phyloP scores from a whole-genome alignment of 2,113 vertebrate genomes.

The Protomyctophum bolini region DNA sequence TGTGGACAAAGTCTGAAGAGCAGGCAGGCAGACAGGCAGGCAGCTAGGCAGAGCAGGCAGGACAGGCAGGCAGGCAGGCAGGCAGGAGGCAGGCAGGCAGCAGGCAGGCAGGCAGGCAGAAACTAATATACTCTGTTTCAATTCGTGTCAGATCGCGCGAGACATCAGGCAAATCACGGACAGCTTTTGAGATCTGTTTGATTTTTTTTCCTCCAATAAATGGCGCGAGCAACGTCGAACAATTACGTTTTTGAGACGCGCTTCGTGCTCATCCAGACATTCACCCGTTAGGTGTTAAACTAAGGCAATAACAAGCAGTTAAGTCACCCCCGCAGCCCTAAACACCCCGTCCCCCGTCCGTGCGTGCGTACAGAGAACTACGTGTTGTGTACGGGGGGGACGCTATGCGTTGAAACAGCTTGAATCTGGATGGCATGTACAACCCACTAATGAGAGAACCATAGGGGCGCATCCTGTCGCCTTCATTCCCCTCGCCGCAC shows the following conservation, averaged over 20 bases:
- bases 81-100: too few relatives aligned
- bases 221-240: too few relatives aligned
- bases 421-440: slow-evolving; percentile 63
- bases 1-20: too few relatives aligned
- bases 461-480: slow-evolving; percentile 67
- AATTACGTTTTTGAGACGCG: slow-evolving; percentile 30
- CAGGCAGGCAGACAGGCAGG: too few relatives aligned
- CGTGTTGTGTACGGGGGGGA: not conserved
- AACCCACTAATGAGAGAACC: slow-evolving; percentile 72
- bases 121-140: too few relatives aligned
- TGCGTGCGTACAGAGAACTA: slow-evolving; percentile 61
- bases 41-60: too few relatives aligned
- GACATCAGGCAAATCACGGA: too few relatives aligned
- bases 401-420: slow-evolving; percentile 61
- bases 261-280: slow-evolving; percentile 71
- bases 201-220: too few relatives aligned
- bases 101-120: too few relatives aligned
- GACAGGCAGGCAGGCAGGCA: too few relatives aligned
- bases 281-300: slow-evolving; percentile 68
- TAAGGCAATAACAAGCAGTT: slow-evolving; percentile 63
- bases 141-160: too few relatives aligned
- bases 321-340: slow-evolving; percentile 28
- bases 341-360: not conserved
- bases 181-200: too few relatives aligned
- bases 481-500: slow-evolving; percentile 56